Base-by-base conservation (phyloP, 92 coral and sea anemone species). In the Porites lobata region DNA sequence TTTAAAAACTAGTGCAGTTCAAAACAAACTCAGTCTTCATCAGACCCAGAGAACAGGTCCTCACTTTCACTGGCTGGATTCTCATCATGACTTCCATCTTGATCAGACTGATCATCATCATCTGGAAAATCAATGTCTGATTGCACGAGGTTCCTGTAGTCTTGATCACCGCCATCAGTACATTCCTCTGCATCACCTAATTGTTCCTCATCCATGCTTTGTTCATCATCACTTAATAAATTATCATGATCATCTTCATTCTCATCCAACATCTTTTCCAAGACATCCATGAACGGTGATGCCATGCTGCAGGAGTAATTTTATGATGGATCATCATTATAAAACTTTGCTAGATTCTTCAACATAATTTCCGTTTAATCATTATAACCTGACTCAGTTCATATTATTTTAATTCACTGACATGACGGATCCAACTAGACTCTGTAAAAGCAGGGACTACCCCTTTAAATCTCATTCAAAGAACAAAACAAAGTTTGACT, bases 191-290 rank as follows among this genome's bases (percentile, higher is more conserved):
- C 32, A 19, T 70, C 75, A 26, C 18, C 53, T 7, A 5, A 12
- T 10, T 68, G n/a, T 9, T 70, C 18, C 24, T 7, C 75, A 47
- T 70, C 75, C 11, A 19, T 19, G 20, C 22, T 13, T 4, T 70
- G 18, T 13, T 47, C 75, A 11, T 70, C 75, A 26, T 26, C 47
- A 26, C 43, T 32, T 29, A 29, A 29, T 29, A 29, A 1, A 32
- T 12, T 19, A 9, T 70, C 32, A 70, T 70, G 43, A 26, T 70
- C 75, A 70, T 65, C 70, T 65, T 65, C 70, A 8, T 14, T 14
- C 70, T 62, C 67, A 62, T 65, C 70, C 70, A 65, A 8, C 70
- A 65, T 14, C 70, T 65, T 65, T 65, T 65, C 70, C 70, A 65
- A 65, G 70, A 65, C 70, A 13, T 65, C 70, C 18, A 65, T 8